A percentile compares a stretch with the other conserved stretches of the same genome.
phyloP scores from a whole-genome alignment of 2,113 vertebrate species.

The Capricornis sumatraensis region DNA sequence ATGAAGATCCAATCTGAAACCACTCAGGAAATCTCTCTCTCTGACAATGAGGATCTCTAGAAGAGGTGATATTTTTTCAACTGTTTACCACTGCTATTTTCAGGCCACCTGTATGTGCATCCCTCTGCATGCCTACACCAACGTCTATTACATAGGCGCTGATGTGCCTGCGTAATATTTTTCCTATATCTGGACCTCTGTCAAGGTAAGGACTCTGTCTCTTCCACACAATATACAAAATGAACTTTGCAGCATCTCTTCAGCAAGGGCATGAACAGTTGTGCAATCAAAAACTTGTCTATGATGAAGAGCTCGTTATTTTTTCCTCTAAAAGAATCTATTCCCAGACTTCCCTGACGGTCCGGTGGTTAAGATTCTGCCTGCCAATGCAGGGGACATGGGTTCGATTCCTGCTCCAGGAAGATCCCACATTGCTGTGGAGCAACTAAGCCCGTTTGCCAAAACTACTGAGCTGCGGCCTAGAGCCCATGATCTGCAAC shows the following conservation, averaged over 20 bases:
- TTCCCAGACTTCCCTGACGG: background rate
- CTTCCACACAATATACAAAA: background rate
- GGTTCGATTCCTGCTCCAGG: background rate
- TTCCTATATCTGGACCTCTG: background rate
- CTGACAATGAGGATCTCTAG: background rate
- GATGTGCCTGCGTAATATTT: accelerated
- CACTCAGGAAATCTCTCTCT: background rate
- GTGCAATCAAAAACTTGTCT: background rate
- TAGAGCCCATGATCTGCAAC: background rate
- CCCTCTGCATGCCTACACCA: background rate
- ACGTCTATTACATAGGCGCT: accelerated
- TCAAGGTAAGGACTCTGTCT: background rate
- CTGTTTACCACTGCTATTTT: background rate
- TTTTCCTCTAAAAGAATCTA: background rate
- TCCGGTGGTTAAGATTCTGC: background rate
- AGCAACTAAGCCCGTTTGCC: background rate
- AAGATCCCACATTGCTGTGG: background rate
- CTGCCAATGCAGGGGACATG: background rate
- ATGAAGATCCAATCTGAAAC: background rate
- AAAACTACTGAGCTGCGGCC: background rate
- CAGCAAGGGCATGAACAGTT: background rate
- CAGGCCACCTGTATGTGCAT: background rate
- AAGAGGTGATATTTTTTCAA: background rate
- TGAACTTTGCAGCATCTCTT: background rate
- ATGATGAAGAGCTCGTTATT: background rate